A percentile compares a stretch with the other conserved stretches of the same genome.
Conservation (phyloP, 2,113 vertebrate species). For the Chloroceryle aenea region DNA sequence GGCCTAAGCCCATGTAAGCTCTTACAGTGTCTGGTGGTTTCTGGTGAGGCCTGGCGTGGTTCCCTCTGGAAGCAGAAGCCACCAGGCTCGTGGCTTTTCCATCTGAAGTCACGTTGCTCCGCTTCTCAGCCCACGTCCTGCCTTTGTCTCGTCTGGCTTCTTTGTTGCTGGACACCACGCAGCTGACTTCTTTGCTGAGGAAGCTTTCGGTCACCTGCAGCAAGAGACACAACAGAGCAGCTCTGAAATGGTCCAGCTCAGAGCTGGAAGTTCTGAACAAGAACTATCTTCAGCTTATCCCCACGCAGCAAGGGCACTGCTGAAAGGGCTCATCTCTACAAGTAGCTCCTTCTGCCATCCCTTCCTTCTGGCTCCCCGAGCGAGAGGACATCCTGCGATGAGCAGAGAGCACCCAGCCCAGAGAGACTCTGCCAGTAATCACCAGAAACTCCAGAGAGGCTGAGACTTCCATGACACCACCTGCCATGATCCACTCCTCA, state of each 20-base stretch:
- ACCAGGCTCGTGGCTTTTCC: not conserved
- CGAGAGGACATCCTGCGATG: not conserved
- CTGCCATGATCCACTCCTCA: not conserved
- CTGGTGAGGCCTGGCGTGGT: not conserved
- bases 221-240: conserved; percentile 1
- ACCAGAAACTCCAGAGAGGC: not conserved
- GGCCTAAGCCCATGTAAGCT: not conserved
- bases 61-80: not conserved
- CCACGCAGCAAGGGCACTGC: not conserved
- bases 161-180: conserved; percentile 82
- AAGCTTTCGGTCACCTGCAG: conserved; percentile 87
- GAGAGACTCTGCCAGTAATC: not conserved
- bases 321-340: not conserved
- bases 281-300: not conserved
- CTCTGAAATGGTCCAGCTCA: not conserved
- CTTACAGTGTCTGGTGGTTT: conserved; percentile 45
- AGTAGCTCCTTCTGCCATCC: not conserved
- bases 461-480: accelerated
- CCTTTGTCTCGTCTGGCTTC: conserved; percentile 56
- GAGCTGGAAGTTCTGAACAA: not conserved
- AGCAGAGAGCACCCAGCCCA: accelerated
- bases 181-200: conserved; percentile 88
- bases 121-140: not conserved
- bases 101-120: not conserved
- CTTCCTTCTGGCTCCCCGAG: not conserved